These are phyloP conservation scores for Caenorhabditis japonica DNA, from an alignment of 2,888 invertebrate species.

Conservation along the genomic window DNA sequence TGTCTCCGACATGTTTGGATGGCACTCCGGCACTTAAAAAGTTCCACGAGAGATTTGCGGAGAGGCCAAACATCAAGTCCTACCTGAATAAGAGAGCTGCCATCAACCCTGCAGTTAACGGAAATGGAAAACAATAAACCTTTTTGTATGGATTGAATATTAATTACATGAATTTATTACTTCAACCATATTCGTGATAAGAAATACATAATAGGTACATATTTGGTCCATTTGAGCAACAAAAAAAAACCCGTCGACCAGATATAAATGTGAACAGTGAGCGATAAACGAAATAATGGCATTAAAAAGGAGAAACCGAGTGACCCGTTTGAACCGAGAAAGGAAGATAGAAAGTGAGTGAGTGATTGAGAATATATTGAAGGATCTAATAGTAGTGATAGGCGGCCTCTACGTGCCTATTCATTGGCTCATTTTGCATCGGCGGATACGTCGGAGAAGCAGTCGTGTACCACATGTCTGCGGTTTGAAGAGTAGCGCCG, in stretches of 20 bases:
- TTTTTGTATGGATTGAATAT: no score
- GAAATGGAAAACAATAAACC: slow-evolving; percentile 64
- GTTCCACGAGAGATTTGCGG: slow-evolving; percentile 63
- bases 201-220: no score
- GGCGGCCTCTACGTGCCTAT: not conserved
- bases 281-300: not conserved
- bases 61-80: slow-evolving; percentile 57
- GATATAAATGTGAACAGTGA: not conserved
- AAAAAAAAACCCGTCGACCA: slow-evolving; percentile 16
- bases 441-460: slow-evolving; percentile 21
- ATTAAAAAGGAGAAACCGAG: slow-evolving; percentile 5
- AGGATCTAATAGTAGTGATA: slow-evolving; percentile 17
- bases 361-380: no score
- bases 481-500: slow-evolving; percentile 5
- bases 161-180: no score
- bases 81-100: slow-evolving; percentile 61
- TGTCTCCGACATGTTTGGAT: slow-evolving; percentile 61
- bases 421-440: slow-evolving; percentile 29
- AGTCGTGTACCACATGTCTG: slow-evolving; percentile 19
- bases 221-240: no score
- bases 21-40: slow-evolving; percentile 64
- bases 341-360: not conserved
- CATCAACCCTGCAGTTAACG: slow-evolving; percentile 56
- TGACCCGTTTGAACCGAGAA: slow-evolving; percentile 2
- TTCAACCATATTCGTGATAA: no score